Evolutionary conservation across 37 sponge, comb jelly and placozoan genomes (phyloP), one percentile per base, ranked within the genome.

Genomic region (Crambe crambe): DNA sequence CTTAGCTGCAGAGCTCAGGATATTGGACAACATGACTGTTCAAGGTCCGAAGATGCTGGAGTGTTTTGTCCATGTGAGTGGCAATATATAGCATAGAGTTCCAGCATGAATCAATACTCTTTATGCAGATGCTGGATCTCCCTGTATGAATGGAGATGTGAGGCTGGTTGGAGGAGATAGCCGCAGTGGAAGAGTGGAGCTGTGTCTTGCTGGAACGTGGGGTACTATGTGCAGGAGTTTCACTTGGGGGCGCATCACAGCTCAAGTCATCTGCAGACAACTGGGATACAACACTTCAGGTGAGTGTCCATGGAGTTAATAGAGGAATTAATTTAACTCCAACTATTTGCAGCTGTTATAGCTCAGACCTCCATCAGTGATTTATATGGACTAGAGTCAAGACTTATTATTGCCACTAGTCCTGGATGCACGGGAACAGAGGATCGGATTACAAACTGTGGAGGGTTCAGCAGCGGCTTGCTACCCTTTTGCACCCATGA

Each of bases 381-480:
- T 10, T 6, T 60, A 26, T 58, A 76, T 42, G 62, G 76, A 38
- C 23, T 0, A 68, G 72, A 82, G 31, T 15, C 38, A 5, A 78
- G 74, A 31, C 70, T 56, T 21, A 76, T 88, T 21, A 40, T 70
- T 40, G 26, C 83, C n/a, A 58, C 41, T n/a, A 56, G 36, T 5
- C 71, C 83, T 21, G 63, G 31, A 32, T 88, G 89, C 40, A 58
- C 15, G 0, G 89, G 89, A 21, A 17, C 21, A 25, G 89, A 88
- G 79, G 37, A 30, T n/a, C 40, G 43, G 18, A 56, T 88, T n/a
- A 37, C 63, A 2, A 39, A 72, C 26, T 88, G 89, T 38, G 20
- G 20, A 2, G 66, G 25, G 6, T 44, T 61, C 10, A 4, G 35
- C 22, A 9, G 3, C 4, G 42, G 42, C 54, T 21, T 34, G 21